These are phyloP conservation scores for Silvanus unidentatus DNA, from an alignment of 2,888 invertebrate species.

Conservation along the genomic window DNA sequence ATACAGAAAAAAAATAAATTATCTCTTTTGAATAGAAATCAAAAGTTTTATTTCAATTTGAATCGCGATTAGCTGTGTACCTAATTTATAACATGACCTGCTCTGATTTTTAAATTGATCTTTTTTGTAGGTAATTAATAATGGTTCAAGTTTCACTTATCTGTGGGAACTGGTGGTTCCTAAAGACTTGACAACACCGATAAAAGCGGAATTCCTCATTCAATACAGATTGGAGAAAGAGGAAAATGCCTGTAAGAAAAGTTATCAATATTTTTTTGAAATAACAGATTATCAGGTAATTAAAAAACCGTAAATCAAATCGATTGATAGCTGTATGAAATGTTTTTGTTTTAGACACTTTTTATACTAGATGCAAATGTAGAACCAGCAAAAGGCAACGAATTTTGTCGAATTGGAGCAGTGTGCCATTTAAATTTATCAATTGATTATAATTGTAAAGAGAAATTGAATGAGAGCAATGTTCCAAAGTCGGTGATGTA, in stretches of 20 bases:
- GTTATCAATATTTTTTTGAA: slow-evolving; percentile 68
- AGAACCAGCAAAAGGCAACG: slow-evolving; percentile 72
- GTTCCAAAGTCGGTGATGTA: slow-evolving; percentile 73
- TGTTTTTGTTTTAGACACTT: slow-evolving; percentile 56
- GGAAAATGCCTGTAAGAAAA: slow-evolving; percentile 40
- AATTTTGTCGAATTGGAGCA: slow-evolving; percentile 83
- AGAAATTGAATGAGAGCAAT: slow-evolving; percentile 14
- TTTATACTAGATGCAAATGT: slow-evolving; percentile 74
- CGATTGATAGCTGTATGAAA: background rate
- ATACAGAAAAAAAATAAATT: too few species aligned
- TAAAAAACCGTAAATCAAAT: slow-evolving; percentile 4
- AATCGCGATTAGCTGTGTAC: too few species aligned
- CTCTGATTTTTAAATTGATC: background rate
- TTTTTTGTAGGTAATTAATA: slow-evolving; percentile 57
- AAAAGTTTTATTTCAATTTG: too few species aligned
- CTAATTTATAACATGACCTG: too few species aligned
- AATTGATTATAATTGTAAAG: slow-evolving; percentile 48
- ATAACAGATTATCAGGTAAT: slow-evolving; percentile 72
- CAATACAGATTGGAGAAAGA: slow-evolving; percentile 49
- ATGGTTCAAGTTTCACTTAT: slow-evolving; percentile 70
- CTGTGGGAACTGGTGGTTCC: slow-evolving; percentile 65
- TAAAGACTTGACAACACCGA: slow-evolving; percentile 23
- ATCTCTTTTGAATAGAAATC: too few species aligned
- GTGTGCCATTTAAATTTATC: slow-evolving; percentile 77
- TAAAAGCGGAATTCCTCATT: slow-evolving; percentile 60